phyloP scores from a whole-genome alignment of 2,797 vertebrate species.

The Spinibarbus caldwelli region DNA sequence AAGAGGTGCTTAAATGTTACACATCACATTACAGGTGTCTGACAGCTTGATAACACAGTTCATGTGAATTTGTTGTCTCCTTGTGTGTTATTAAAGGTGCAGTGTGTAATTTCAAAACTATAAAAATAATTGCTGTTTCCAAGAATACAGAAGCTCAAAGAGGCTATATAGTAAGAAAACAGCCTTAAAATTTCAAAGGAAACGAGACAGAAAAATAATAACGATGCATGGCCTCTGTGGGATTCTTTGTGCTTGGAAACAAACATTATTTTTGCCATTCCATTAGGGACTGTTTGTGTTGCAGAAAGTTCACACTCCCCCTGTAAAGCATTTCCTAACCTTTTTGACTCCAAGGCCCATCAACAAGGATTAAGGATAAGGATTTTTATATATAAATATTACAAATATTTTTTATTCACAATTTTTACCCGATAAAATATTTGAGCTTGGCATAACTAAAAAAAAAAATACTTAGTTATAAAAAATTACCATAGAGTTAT shows the following conservation, averaged over 20 bases:
- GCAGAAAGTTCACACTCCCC: background rate
- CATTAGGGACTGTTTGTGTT: background rate
- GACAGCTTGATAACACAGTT: background rate
- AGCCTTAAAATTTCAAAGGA: background rate
- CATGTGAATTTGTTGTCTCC: background rate
- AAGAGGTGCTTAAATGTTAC: background rate
- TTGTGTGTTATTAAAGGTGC: background rate
- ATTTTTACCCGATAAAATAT: background rate
- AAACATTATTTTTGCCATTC: background rate
- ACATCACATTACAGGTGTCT: background rate
- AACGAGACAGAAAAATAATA: background rate
- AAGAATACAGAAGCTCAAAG: background rate
- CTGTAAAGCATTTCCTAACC: background rate
- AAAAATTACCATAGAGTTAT: no score
- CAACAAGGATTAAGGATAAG: background rate
- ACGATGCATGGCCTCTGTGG: background rate
- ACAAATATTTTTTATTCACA: background rate
- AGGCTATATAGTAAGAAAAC: background rate
- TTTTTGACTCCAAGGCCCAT: background rate
- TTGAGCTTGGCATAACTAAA: background rate
- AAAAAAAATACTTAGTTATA: no score
- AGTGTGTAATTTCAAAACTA: background rate
- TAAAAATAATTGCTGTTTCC: background rate
- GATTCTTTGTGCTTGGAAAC: background rate
- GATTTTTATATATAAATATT: background rate